phyloP scores from a whole-genome alignment of 2,888 invertebrate species.

The Brachynemurus nebulosus region DNA sequence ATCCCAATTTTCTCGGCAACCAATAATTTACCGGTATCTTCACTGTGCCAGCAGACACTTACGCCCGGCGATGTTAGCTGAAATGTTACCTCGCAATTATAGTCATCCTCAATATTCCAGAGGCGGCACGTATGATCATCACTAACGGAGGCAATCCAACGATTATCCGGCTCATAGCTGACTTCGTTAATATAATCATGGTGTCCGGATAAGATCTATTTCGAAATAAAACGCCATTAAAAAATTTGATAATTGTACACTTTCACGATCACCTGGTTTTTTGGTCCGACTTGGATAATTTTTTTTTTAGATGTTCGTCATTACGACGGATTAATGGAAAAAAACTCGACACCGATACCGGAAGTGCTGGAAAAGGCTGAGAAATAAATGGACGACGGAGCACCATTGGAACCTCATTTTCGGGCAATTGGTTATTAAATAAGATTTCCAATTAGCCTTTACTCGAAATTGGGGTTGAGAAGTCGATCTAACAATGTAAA shows the following conservation, averaged over 20 bases:
- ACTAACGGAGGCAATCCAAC: conserved; percentile 55
- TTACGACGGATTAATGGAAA: too few relatives aligned
- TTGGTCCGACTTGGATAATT: conserved; percentile 2
- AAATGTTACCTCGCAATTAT: conserved; percentile 41
- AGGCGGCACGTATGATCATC: conserved; percentile 62
- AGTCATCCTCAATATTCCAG: conserved; percentile 41
- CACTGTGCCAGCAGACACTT: conserved; percentile 52
- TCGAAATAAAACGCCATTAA: neutral
- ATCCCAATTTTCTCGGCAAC: conserved; percentile 64
- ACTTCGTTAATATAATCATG: conserved; percentile 54
- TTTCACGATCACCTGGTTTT: too few relatives aligned
- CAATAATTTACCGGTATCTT: conserved; percentile 53
- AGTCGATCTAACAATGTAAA: too few relatives aligned
- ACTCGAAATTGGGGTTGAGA: too few relatives aligned
- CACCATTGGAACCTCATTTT: too few relatives aligned
- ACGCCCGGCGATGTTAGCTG: conserved; percentile 49
- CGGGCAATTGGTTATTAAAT: neutral
- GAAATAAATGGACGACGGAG: too few relatives aligned
- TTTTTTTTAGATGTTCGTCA: too few relatives aligned
- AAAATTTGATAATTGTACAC: too few relatives aligned
- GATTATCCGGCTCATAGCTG: conserved; percentile 53
- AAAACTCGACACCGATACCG: too few relatives aligned
- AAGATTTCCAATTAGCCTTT: too few relatives aligned
- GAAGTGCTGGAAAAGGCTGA: too few relatives aligned
- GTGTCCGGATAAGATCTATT: conserved; percentile 44